A percentile compares a stretch with the other conserved stretches of the same genome.
Evolutionary conservation across 1,140 invertebrate genomes (phyloP).

Genomic region (Meloidogyne exigua): DNA sequence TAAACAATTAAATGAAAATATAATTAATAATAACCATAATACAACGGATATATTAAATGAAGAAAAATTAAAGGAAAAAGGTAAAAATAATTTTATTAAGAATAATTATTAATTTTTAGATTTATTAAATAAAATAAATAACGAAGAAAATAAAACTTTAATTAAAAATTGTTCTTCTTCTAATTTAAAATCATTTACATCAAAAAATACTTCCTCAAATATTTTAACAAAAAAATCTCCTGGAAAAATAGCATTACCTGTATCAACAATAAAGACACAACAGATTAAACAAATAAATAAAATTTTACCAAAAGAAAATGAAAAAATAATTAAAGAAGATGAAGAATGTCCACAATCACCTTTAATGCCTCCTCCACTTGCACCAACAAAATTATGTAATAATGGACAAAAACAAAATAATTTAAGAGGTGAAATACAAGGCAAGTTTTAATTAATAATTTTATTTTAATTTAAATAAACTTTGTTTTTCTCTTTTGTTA

Average conservation of each 20-base stretch:
- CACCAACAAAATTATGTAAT: conserved; percentile 15
- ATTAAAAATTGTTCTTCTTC: background rate
- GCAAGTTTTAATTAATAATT: background rate
- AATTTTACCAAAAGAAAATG: background rate
- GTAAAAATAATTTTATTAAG: no score
- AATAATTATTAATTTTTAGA: no score
- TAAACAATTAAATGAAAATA: background rate
- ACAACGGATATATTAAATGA: background rate
- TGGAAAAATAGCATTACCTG: conserved; percentile 4
- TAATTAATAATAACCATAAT: background rate
- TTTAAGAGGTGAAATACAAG: conserved; percentile 12
- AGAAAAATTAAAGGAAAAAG: no score
- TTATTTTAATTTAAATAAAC: no score
- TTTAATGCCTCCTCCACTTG: conserved; percentile 19
- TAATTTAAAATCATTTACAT: background rate
- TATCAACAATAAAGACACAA: background rate
- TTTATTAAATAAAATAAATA: no score
- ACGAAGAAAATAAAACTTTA: no score
- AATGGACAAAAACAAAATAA: background rate
- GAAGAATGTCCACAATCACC: conserved; percentile 19
- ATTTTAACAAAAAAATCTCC: background rate
- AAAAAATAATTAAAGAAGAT: conserved; percentile 2
- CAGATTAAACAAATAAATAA: background rate
- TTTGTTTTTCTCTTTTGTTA: no score
- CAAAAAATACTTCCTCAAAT: background rate